Percentiles rank a stretch among this genome's conserved stretches.
These are phyloP conservation scores for Temnothorax longispinosus DNA, from an alignment of 1,140 invertebrate species.

Conservation along the genomic window DNA sequence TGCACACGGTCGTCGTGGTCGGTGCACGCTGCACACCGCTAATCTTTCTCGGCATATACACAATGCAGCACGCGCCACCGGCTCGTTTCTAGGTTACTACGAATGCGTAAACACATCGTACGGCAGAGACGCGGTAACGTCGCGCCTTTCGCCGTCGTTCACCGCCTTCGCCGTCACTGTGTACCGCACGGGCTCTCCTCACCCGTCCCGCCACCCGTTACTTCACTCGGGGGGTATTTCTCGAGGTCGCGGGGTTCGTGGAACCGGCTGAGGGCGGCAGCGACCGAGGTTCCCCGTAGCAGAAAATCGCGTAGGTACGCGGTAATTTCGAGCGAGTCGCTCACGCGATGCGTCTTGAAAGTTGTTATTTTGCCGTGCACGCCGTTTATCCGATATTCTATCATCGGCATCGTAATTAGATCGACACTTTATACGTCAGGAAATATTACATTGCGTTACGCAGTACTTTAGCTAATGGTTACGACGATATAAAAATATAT, in stretches of 20 bases:
- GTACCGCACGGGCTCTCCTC: background rate
- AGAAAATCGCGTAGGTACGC: slow-evolving; percentile 46
- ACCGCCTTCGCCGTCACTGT: slow-evolving; percentile 39
- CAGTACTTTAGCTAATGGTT: background rate
- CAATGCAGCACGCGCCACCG: slow-evolving; percentile 66
- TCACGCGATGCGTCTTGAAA: slow-evolving; percentile 45
- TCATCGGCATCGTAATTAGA: slow-evolving; percentile 35
- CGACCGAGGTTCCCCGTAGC: slow-evolving; percentile 29
- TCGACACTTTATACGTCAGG: slow-evolving; percentile 22
- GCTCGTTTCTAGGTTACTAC: slow-evolving; percentile 82
- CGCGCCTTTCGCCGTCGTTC: slow-evolving; percentile 69
- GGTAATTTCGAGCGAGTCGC: slow-evolving; percentile 39
- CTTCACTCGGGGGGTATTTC: slow-evolving; percentile 60
- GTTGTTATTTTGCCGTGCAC: slow-evolving; percentile 1
- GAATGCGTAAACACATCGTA: slow-evolving; percentile 79
- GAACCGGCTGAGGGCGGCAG: slow-evolving; percentile 36
- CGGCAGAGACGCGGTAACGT: slow-evolving; percentile 58
- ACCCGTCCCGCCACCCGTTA: slow-evolving; percentile 30
- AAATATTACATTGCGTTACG: slow-evolving; percentile 17
- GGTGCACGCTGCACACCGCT: slow-evolving; percentile 53
- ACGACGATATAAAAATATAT: background rate
- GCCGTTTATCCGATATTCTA: slow-evolving; percentile 19
- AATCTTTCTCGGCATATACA: slow-evolving; percentile 70
- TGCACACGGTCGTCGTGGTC: slow-evolving; percentile 28
- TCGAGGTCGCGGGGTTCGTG: slow-evolving; percentile 64